Evolutionary conservation across 2,113 vertebrate genomes (phyloP), one percentile per base, ranked within the genome.

Genomic region (Vidua macroura): DNA sequence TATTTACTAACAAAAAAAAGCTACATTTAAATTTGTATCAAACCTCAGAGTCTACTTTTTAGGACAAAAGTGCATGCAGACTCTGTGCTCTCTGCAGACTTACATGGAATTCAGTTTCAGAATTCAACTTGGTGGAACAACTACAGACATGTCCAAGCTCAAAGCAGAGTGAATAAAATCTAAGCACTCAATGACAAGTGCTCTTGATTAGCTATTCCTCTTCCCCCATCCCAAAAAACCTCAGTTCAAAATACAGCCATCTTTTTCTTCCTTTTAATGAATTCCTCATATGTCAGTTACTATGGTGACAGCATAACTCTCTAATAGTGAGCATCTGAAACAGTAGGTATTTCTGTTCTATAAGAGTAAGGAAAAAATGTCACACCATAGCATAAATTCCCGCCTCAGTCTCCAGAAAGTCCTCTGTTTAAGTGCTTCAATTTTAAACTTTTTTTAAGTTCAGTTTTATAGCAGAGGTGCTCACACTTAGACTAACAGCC

Each of bases 291-390:
- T 55, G 31, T 43, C 67, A 77, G 92, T 91, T 92, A 84, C 90
- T 83, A 93, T 78, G 85, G 72, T 4, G 33, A 97, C 60, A 83
- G 68, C 17, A 3, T 27, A 90, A 95, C 67, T 73, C 72, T 68
- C 41, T 77, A 96, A 92, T 77, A 85, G 78, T 15, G 27, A 96
- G 68, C 39, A 88, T 88, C 68, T 92, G 87, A 94, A 88, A 86
- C 41, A 81, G 67, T 4, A 86, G 52, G 43, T 59, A 95, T 63
- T 90, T 69, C 72, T 93, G 33, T 44, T 90, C 77, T 64, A 0
- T 55, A 63, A 73, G 10, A 73, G 33, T 69, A 80, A 63, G 55
- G 59, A 86, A 91, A 94, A 90, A 83, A 90, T 43, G 48, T 53
- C 68, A 79, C 51, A 86, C 60, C 64, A 75, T 25, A 75, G 69